A percentile compares a stretch with the other conserved stretches of the same genome.
phyloP scores from a whole-genome alignment of 2,113 vertebrate species.

The Egretta garzetta region DNA sequence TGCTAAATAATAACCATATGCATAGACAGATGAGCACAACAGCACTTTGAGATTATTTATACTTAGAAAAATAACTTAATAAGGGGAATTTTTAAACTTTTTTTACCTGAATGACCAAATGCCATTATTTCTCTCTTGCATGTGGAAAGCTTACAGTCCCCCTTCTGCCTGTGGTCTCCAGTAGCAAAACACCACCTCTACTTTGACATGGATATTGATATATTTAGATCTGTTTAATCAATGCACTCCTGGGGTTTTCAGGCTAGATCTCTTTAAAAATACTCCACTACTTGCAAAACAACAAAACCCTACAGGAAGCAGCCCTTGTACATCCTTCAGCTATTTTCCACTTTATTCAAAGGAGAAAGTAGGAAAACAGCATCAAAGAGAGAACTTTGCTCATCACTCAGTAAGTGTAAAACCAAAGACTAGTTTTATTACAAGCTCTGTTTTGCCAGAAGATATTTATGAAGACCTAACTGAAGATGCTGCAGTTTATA shows the following conservation, averaged over 20 bases:
- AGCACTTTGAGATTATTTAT: not conserved
- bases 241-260: not conserved
- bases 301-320: not conserved
- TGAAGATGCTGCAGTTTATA: not conserved
- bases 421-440: not conserved
- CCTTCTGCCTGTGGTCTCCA: not conserved
- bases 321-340: not conserved
- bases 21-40: not conserved
- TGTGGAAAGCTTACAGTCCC: not conserved
- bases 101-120: not conserved
- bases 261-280: conserved; percentile 15
- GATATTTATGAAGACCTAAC: not conserved
- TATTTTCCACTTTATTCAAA: not conserved
- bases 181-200: not conserved
- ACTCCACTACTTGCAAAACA: not conserved
- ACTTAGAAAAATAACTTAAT: not conserved
- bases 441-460: not conserved
- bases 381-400: not conserved
- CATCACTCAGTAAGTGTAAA: not conserved
- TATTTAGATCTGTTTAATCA: conserved; percentile 11
- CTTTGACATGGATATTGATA: not conserved
- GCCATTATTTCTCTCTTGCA: not conserved
- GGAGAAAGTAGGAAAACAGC: not conserved
- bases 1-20: not conserved
- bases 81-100: not conserved